These are phyloP conservation scores for Stichodactyla helianthus DNA, from an alignment of 64 coral and sea anemone genomes.

Conservation along the genomic window DNA sequence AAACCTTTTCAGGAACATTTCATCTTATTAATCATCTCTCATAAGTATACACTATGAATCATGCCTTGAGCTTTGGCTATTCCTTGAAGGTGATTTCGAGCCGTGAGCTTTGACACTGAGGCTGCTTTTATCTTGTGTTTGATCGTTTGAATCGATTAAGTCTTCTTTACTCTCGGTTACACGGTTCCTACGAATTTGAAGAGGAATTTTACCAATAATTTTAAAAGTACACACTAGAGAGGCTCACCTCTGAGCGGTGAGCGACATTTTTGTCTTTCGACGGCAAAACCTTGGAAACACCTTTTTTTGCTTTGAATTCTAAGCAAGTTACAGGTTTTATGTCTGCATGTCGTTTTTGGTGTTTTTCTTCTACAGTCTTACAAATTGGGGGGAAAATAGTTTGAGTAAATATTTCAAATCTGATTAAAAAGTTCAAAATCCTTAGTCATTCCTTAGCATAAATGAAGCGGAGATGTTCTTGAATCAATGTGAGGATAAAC, in stretches of 20 bases:
- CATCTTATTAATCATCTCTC: neutral
- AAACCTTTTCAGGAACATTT: slow-evolving; percentile 1
- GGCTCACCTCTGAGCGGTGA: neutral
- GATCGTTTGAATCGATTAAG: neutral
- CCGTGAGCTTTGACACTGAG: neutral
- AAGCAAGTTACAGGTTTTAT: no score
- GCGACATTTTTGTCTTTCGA: neutral
- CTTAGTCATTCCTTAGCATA: neutral
- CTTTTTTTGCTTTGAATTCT: neutral
- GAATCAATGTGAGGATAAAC: no score
- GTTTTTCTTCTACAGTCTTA: no score
- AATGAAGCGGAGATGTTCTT: neutral
- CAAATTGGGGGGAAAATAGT: neutral
- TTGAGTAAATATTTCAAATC: neutral
- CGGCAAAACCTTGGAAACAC: neutral
- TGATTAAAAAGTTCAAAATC: neutral
- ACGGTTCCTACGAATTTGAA: neutral
- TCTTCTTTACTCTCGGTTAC: neutral
- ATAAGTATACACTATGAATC: neutral
- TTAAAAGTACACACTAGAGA: neutral
- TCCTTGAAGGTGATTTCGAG: neutral
- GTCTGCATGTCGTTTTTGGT: no score
- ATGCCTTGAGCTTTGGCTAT: neutral
- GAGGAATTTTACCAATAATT: neutral
- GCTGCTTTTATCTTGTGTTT: neutral